A percentile compares a stretch with the other conserved stretches of the same genome.
phyloP scores from a whole-genome alignment of 2,113 vertebrate genomes.

The Calyptommatus sinebrachiatus region DNA sequence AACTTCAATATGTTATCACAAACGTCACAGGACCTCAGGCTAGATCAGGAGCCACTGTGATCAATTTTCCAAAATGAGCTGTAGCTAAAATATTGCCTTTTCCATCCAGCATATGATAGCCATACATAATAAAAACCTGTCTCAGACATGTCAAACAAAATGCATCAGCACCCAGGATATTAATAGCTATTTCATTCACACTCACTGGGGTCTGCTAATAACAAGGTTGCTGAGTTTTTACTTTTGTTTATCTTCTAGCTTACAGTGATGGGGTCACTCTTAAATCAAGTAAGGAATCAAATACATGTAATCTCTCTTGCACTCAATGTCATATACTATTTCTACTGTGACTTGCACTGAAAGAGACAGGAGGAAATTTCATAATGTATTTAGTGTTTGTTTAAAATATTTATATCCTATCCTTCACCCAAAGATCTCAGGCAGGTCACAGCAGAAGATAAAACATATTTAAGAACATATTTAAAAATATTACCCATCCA shows the following conservation, averaged over 20 bases:
- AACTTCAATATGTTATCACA: background rate
- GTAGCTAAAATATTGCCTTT: background rate
- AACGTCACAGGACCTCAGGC: background rate
- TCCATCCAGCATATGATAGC: conserved; percentile 11
- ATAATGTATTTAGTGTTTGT: background rate
- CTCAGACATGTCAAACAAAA: conserved; percentile 20
- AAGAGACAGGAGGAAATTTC: background rate
- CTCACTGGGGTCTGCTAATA: background rate
- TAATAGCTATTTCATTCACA: conserved; percentile 29
- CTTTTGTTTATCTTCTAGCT: background rate
- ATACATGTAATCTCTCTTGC: background rate
- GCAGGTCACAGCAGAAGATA: no score
- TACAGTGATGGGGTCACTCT: background rate
- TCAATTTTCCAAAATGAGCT: conserved; percentile 24
- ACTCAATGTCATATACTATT: background rate
- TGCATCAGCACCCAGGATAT: conserved; percentile 14
- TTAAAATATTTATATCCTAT: no score
- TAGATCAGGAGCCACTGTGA: background rate
- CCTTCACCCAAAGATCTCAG: no score
- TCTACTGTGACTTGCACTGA: background rate
- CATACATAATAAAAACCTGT: conserved; percentile 23
- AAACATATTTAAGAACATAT: no score
- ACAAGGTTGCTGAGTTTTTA: conserved; percentile 12
- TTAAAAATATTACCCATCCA: no score
- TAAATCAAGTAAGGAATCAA: conserved; percentile 34